phyloP scores from a whole-genome alignment of 2,113 vertebrate genomes.

The Aphelocoma coerulescens region DNA sequence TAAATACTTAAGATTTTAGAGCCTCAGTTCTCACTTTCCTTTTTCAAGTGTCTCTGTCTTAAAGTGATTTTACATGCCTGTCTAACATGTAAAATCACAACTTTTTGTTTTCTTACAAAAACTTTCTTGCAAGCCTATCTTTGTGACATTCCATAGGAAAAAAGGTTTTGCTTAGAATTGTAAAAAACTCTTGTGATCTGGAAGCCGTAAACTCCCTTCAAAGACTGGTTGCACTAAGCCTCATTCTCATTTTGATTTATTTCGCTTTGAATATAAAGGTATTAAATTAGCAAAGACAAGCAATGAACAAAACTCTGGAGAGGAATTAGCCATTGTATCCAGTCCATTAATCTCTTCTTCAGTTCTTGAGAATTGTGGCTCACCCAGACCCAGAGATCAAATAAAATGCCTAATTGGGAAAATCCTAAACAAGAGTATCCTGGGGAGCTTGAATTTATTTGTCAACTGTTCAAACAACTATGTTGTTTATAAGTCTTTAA shows the following conservation, averaged over 20 bases:
- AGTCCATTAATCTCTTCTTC: slow-evolving; percentile 80
- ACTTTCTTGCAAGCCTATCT: not conserved
- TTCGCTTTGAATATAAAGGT: slow-evolving; percentile 71
- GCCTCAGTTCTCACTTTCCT: not conserved
- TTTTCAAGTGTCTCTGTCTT: not conserved
- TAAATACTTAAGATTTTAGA: not conserved
- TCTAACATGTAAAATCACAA: not conserved
- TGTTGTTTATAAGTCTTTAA: slow-evolving; percentile 82
- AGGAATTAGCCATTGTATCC: slow-evolving; percentile 79
- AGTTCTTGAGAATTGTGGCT: slow-evolving; percentile 78
- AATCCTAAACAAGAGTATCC: slow-evolving; percentile 80
- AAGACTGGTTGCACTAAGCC: slow-evolving; percentile 33
- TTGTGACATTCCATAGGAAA: not conserved
- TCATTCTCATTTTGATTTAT: slow-evolving; percentile 83
- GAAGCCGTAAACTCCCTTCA: not conserved
- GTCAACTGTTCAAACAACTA: slow-evolving; percentile 80
- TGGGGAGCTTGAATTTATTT: slow-evolving; percentile 79
- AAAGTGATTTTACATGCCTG: not conserved
- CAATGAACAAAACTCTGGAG: slow-evolving; percentile 78
- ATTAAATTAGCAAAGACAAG: slow-evolving; percentile 80
- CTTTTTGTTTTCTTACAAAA: not conserved
- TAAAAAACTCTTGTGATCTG: not conserved
- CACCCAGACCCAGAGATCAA: slow-evolving; percentile 79
- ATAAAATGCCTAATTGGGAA: slow-evolving; percentile 85
- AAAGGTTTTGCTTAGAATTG: not conserved